Evolutionary conservation across 37 sponge, comb jelly and placozoan species (phyloP), one percentile per base, ranked within the genome.

Genomic region (Eunapius fragilis): DNA sequence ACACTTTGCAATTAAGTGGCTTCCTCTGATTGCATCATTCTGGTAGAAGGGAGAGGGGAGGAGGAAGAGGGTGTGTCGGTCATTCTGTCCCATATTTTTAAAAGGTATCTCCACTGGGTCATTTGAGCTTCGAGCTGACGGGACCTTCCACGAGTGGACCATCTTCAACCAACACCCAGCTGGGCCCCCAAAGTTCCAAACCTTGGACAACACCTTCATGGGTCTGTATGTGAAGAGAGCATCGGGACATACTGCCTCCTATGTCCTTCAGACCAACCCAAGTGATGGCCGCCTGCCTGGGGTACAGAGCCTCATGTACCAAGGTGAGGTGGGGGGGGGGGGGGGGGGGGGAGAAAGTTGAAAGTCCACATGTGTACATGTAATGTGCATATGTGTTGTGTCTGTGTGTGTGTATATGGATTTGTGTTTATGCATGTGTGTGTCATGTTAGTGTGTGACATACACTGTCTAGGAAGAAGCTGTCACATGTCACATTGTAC

Each of bases 81-180:
- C n/a, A n/a, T n/a, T n/a, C n/a, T n/a, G n/a, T n/a, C n/a, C n/a
- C n/a, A n/a, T n/a, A n/a, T n/a, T 6, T 41, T 7, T 50, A 37
- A 28, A 23, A 82, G 83, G 83, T 25, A 82, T 82, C 19, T 71
- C 83, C 31, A 72, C 83, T 71, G 83, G 83, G 17, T 27, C 31
- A 3, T 73, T 82, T 82, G 83, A 82, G 74, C 83, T 82, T 23
- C 72, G 83, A 19, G 83, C 48, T 34, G 83, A 82, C 25, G 83
- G 83, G 28, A 37, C 36, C 5, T 82, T 82, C 35, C 74, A 71
- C 31, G 83, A 82, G 45, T 82, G 72, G 72, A 82, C 74, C 74
- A 82, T 82, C 83, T 82, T 82, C 83, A 82, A 82, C 74, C 83
- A 82, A 36, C 23, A 82, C 83, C 83, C 83, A 5, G 83, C 83